A percentile compares a stretch with the other conserved stretches of the same genome.
Evolutionary conservation across 2,797 vertebrate genomes (phyloP).

Genomic region (Sarcoramphus papa): DNA sequence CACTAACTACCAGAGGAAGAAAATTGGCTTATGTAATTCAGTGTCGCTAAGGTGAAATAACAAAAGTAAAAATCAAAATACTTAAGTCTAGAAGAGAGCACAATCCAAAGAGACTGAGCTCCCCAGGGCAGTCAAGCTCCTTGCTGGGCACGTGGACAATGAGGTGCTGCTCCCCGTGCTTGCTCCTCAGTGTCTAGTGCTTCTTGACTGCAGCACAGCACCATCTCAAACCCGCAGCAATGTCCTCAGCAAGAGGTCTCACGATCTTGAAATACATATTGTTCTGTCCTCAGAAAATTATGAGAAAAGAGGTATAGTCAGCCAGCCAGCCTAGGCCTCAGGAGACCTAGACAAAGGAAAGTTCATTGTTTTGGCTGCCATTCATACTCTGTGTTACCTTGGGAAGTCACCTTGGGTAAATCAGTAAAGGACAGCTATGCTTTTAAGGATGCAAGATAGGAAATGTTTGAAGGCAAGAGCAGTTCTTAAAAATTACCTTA

Average conservation of each 20-base stretch:
- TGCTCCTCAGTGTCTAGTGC: not conserved
- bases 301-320: not conserved
- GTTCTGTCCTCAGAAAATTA: not conserved
- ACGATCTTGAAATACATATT: not conserved
- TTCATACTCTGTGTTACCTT: not conserved
- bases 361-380: not conserved
- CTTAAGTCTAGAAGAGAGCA: not conserved
- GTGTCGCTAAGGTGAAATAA: not conserved
- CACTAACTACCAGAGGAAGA: not conserved
- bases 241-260: not conserved
- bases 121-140: not conserved
- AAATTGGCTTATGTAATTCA: not conserved
- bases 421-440: not conserved
- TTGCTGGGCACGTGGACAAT: rapidly evolving
- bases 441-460: not conserved
- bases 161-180: not conserved
- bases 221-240: not conserved
- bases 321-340: not conserved
- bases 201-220: not conserved
- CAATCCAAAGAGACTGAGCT: not conserved
- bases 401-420: not conserved
- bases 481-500: not conserved
- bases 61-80: not conserved
- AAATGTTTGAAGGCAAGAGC: not conserved
- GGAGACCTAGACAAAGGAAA: not conserved